Percentiles rank a stretch among this genome's conserved stretches.
Evolutionary conservation across 2,113 vertebrate genomes (phyloP).

Genomic region (Oreochromis niloticus): DNA sequence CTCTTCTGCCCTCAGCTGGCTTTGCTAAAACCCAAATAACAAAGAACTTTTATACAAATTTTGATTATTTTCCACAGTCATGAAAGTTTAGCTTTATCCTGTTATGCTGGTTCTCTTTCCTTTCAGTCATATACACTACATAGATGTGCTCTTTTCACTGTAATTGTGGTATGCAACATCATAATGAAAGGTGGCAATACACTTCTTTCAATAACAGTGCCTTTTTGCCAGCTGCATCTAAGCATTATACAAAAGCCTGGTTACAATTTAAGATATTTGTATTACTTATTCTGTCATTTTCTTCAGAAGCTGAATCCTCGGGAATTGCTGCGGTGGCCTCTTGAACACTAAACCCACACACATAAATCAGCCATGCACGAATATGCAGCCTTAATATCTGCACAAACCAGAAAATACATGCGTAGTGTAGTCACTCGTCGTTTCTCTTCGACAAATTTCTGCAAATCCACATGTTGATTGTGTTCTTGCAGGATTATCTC

Average conservation of each 20-base stretch:
- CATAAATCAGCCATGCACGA: neutral
- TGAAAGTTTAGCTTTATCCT: neutral
- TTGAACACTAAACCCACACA: neutral
- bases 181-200: neutral
- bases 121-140: neutral
- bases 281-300: neutral
- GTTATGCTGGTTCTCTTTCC: neutral
- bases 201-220: neutral
- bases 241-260: neutral
- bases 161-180: neutral
- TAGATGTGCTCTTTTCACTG: neutral
- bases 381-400: neutral
- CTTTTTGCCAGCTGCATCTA: neutral
- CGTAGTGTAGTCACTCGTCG: neutral
- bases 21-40: neutral
- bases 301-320: neutral
- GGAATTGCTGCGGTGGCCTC: neutral
- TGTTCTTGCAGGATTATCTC: conserved; percentile 7
- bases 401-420: neutral
- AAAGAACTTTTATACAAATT: neutral
- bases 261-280: neutral
- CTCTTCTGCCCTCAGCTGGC: neutral
- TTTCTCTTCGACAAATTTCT: neutral
- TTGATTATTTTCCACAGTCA: neutral
- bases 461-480: conserved; percentile 28